Conservation (phyloP, 2,113 vertebrate species). For the Toxotes chatareus region DNA sequence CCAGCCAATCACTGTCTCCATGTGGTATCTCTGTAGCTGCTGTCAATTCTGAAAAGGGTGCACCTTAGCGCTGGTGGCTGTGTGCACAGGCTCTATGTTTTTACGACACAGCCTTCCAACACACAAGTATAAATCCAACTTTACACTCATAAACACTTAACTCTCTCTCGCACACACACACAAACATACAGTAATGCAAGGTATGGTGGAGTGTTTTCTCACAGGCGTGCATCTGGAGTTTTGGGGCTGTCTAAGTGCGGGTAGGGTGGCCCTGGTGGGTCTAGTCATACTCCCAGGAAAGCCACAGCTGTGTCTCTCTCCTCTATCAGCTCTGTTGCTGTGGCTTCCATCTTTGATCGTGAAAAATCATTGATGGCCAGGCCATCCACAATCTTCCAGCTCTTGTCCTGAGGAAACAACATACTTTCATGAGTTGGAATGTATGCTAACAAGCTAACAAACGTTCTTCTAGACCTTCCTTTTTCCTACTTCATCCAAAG, state of each 20-base stretch:
- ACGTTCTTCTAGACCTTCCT: not conserved
- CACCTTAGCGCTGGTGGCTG: not conserved
- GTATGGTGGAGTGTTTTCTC: conserved; percentile 73
- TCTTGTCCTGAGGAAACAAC: conserved; percentile 85
- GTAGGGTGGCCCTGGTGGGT: conserved; percentile 45
- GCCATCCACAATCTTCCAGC: conserved; percentile 93
- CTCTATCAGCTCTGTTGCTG: conserved; percentile 92
- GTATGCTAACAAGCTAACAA: not conserved
- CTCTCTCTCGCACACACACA: conserved; percentile 30
- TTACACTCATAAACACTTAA: conserved; percentile 52
- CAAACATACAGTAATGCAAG: conserved; percentile 38
- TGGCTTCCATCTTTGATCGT: conserved; percentile 91
- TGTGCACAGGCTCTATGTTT: not conserved
- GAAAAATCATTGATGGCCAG: conserved; percentile 94
- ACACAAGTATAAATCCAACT: conserved; percentile 44
- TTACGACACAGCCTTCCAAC: not conserved
- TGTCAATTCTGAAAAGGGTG: conserved; percentile 3
- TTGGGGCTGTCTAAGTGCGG: conserved; percentile 78
- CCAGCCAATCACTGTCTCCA: not conserved
- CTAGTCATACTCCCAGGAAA: conserved; percentile 91
- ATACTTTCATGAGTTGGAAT: not conserved
- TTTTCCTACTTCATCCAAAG: no score
- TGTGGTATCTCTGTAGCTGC: not conserved
- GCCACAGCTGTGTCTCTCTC: conserved; percentile 94
- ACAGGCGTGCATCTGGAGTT: conserved; percentile 89